These are phyloP conservation scores for Yponomeuta sedellus DNA, from an alignment of 2,888 invertebrate species.

Conservation along the genomic window DNA sequence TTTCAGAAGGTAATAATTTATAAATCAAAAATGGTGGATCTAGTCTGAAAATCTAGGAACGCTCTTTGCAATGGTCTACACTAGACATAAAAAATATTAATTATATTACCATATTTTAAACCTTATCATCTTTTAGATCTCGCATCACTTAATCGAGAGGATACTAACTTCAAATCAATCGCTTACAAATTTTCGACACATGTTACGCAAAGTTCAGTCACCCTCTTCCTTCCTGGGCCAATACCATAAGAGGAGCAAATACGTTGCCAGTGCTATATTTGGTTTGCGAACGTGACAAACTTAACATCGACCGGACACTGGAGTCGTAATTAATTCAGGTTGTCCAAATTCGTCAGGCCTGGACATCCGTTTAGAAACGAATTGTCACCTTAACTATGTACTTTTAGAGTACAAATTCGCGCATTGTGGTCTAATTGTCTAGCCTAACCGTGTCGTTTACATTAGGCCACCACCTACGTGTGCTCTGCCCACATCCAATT, in stretches of 20 bases:
- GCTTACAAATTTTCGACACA: neutral
- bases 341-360: constrained; percentile 49
- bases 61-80: too few relatives aligned
- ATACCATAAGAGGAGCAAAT: constrained; percentile 52
- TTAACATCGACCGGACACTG: constrained; percentile 25
- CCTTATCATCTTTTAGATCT: neutral
- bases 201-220: constrained; percentile 49
- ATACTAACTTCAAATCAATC: neutral
- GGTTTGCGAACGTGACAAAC: constrained; percentile 66
- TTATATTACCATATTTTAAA: too few relatives aligned
- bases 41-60: too few relatives aligned
- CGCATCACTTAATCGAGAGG: neutral
- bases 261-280: constrained; percentile 59
- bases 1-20: too few relatives aligned
- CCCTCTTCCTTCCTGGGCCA: constrained; percentile 63
- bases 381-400: constrained; percentile 42
- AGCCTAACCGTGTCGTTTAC: constrained; percentile 58
- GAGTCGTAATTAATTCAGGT: constrained; percentile 61
- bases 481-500: constrained; percentile 69
- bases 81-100: too few relatives aligned
- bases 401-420: constrained; percentile 44
- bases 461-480: constrained; percentile 68
- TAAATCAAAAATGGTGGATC: too few relatives aligned
- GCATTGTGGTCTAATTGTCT: constrained; percentile 39
- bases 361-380: constrained; percentile 27